Base-by-base conservation (phyloP, 2,797 vertebrate genomes). In the Lepus oiostolus region DNA sequence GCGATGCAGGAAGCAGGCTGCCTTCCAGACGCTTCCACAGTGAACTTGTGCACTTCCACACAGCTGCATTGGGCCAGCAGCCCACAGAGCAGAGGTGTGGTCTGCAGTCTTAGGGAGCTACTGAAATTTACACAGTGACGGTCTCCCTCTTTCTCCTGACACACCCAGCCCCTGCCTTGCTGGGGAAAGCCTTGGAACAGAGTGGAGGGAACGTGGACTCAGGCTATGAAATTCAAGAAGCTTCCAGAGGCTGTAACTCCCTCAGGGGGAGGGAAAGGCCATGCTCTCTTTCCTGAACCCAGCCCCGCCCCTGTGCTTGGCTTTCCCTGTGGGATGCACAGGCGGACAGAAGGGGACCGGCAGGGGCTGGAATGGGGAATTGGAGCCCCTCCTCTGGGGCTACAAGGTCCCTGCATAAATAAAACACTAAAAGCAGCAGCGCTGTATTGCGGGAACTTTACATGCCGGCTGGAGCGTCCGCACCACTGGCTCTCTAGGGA, bases 261-360 rank as follows among this genome's bases (percentile, higher is more conserved):
- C 80, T 65, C 38, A 21, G 58, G 19, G 26, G 26, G n/a, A 26
- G 52, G 19, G 58, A 67, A 22, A 58, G 0, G 1, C 30, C 5
- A n/a, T n/a, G 30, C 4, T 16, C 4, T 13, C 26, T 24, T 32
- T 19, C 2, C 42, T 30, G 24, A 0, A 19, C 13, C 3, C 58
- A 71, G 42, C 7, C 26, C 8, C 2, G 0, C 50, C n/a, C 10
- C 6, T 0, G 1, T 10, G 7, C 67, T 30, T 28, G 13, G 24
- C 26, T 26, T 6, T 0, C 0, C 2, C 14, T 1, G 5, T 13
- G 0, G 14, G 62, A 24, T 6, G 19, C 38, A 13, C 0, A 5
- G 11, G 8, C 1, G 2, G 35, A 24, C 9, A 14, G 50, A 10
- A 62, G 14, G 11, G 47, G 50, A 30, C 32, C 26, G 17, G 12